phyloP scores from a whole-genome alignment of 2,888 invertebrate species.

The Chalcis sispes region DNA sequence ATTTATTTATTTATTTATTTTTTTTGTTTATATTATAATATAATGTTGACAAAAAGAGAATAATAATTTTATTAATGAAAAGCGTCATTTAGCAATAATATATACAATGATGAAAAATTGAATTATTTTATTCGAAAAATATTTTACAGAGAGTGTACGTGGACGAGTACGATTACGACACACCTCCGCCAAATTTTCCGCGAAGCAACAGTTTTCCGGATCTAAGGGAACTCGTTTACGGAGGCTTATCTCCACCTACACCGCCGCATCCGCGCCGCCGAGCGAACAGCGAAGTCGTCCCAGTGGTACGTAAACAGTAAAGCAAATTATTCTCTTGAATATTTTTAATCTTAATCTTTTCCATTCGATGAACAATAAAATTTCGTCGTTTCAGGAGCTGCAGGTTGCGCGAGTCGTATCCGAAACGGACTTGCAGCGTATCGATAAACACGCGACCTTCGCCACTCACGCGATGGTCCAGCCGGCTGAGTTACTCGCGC shows the following conservation, averaged over 20 bases:
- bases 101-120: too few relatives aligned
- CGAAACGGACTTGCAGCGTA: constrained; percentile 86
- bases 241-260: constrained; percentile 63
- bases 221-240: constrained; percentile 78
- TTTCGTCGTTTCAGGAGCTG: constrained; percentile 63
- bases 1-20: too few relatives aligned
- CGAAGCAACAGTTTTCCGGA: constrained; percentile 85
- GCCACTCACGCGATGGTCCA: constrained; percentile 84
- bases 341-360: background rate
- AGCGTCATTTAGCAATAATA: too few relatives aligned
- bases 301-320: constrained; percentile 62
- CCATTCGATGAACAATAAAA: background rate
- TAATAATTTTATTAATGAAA: background rate
- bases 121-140: too few relatives aligned
- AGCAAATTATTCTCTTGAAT: too few relatives aligned
- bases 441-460: constrained; percentile 88
- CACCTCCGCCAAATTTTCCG: constrained; percentile 70
- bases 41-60: too few relatives aligned
- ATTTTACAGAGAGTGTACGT: constrained; percentile 89
- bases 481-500: constrained; percentile 85
- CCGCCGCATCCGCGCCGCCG: constrained; percentile 71
- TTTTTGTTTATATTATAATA: too few relatives aligned
- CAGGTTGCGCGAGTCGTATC: constrained; percentile 82
- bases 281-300: constrained; percentile 73
- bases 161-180: constrained; percentile 70